Evolutionary conservation across 2,797 vertebrate genomes (phyloP), one percentile per base, ranked within the genome.

Genomic region (Ispidina picta): DNA sequence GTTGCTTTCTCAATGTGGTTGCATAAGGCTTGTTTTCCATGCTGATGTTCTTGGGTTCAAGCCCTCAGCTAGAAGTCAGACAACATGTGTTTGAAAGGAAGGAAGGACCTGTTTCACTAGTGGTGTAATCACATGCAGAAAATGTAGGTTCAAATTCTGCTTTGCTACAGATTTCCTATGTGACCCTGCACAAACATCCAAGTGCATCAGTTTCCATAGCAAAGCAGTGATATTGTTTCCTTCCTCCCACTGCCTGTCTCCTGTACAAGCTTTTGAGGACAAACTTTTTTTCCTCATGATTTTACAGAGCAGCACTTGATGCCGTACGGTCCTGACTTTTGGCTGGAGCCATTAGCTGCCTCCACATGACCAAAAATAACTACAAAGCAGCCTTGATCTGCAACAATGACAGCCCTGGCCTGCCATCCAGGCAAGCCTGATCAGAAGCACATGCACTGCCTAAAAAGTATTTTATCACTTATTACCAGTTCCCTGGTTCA

Each of bases 151-250:
- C 84, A 71, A 26, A 59, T 80, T 82, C 83, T 78, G 85, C 54
- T 85, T 71, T 63, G 56, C 63, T 55, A 23, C 64, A 81, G 72
- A 37, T 62, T 89, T 91, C 80, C 69, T 80, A 18, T 58, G 68
- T 89, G 73, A 88, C 64, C 77, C 83, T 86, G 77, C 64, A 66
- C 46, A 88, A 85, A 82, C 83, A 68, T 69, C 58, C 77, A 28
- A 29, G 58, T 35, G 62, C 37, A 49, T 76, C 80, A 41, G 77
- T 51, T 88, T 69, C 83, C 44, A 51, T 35, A 71, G 71, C 31
- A 86, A 83, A 90, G 15, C 31, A 64, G 86, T 72, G 65, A 52
- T 70, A 65, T 1, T 1, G 2, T 72, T 90, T 86, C 86, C 62
- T 88, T 70, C 74, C 73, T 89, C 59, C 62, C 58, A 23, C 69